Percentiles rank a stretch among this genome's conserved stretches.
Conservation (phyloP, 2,888 invertebrate species). For the Panopea generosa region DNA sequence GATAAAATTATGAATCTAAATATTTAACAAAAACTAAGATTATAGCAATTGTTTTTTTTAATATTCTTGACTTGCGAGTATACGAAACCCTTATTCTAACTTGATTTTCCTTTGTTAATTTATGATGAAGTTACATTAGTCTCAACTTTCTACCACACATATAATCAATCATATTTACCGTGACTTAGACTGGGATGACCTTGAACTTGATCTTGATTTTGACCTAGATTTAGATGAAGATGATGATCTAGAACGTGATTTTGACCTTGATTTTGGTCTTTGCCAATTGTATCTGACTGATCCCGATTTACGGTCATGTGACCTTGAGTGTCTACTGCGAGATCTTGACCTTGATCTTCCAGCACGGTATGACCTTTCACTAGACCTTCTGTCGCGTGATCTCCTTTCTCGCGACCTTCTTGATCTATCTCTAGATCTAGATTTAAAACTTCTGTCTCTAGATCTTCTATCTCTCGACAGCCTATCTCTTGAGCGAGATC, state of each 20-base stretch:
- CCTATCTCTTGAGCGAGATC: slow-evolving; percentile 30
- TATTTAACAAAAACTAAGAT: too few species aligned
- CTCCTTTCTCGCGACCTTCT: slow-evolving; percentile 55
- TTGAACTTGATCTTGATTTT: too few species aligned
- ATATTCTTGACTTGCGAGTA: too few species aligned
- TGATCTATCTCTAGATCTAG: slow-evolving; percentile 37
- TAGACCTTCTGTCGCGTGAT: slow-evolving; percentile 49
- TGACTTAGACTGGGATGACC: too few species aligned
- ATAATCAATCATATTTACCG: too few species aligned
- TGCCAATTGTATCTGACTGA: slow-evolving; percentile 24
- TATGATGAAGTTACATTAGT: too few species aligned
- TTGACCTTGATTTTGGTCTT: slow-evolving; percentile 46
- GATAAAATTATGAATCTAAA: too few species aligned
- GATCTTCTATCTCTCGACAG: slow-evolving; percentile 43
- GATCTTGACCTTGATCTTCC: slow-evolving; percentile 56
- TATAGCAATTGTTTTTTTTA: too few species aligned
- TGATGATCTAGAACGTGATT: slow-evolving; percentile 72
- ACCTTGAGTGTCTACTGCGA: slow-evolving; percentile 49
- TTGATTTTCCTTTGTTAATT: too few species aligned
- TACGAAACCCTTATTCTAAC: too few species aligned
- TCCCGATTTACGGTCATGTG: slow-evolving; percentile 21
- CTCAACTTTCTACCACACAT: too few species aligned
- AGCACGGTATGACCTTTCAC: slow-evolving; percentile 25
- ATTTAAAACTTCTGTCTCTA: slow-evolving; percentile 36
- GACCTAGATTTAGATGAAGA: slow-evolving; percentile 61